Base-by-base conservation (phyloP, 2,888 invertebrate genomes). In the Ametastegia equiseti region DNA sequence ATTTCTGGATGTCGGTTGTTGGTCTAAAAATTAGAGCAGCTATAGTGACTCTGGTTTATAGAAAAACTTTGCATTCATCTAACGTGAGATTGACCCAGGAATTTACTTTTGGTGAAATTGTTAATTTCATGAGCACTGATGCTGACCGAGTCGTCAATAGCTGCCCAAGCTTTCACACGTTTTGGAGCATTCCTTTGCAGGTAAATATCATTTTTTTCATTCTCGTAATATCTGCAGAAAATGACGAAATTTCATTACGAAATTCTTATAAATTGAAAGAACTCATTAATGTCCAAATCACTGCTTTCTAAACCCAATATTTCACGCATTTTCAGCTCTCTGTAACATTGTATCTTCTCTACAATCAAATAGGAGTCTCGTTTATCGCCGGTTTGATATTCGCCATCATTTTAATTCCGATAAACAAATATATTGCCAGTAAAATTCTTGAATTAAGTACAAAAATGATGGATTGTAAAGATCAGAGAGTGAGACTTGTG, bases 121-220 rank as follows among this genome's bases (percentile, higher is more conserved):
- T 98, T 1, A 99, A 99, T 92, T 97, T 98, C 86, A 98, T 99
- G 97, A 98, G 98, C 42, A 98, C 98, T 0, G 99, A 99, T 91
- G 96, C 97, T 0, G 98, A 99, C 90, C 94, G 99, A 85, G 97
- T 99, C 85, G 97, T 98, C 0, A 98, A 98, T 92, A 97, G 98
- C 30, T 98, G 98, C 92, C 96, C 97, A 2, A 98, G 98, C 92
- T 98, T 99, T 91, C 99, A 99, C 92, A 96, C 97, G 5, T 94
- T 98, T 85, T 99, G 99, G 99, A 98, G 98, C 92, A 96, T 99
- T 89, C 99, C 99, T 6, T 94, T 98, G 88, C 97, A 97, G 94
- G 96, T 96, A 89, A 89, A 85, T 83, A 78, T 23, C n/a, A 1
- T n/a, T 39, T 36, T 9, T 23, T n/a, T n/a, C 11, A 3, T 3